Percentiles rank a stretch among this genome's conserved stretches.
Conservation (phyloP, 2,888 invertebrate species). For the Amphipoea oculea region DNA sequence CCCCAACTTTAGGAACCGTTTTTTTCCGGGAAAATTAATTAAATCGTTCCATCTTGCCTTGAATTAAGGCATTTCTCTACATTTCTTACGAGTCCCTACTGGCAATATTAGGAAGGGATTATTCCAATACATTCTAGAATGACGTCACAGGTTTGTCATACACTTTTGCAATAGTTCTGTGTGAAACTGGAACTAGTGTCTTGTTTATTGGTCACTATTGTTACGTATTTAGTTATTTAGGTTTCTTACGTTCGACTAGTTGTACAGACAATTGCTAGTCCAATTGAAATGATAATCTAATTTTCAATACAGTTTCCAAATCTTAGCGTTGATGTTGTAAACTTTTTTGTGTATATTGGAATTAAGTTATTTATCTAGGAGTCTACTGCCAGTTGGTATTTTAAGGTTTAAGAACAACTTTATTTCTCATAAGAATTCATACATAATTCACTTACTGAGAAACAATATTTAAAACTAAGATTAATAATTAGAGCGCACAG, state of each 20-base stretch:
- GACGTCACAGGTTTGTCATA: conserved; percentile 30
- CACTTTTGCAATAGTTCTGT: conserved; percentile 39
- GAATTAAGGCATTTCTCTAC: neutral
- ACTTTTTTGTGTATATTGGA: neutral
- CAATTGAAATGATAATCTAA: conserved; percentile 10
- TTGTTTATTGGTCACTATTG: conserved; percentile 42
- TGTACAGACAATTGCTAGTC: conserved; percentile 2
- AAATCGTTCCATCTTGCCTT: no score
- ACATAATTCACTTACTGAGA: no score
- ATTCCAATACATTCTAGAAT: neutral
- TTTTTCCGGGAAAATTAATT: neutral
- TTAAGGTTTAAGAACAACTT: no score
- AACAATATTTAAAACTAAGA: no score
- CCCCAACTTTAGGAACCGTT: neutral
- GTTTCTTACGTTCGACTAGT: conserved; percentile 25
- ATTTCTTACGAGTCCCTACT: neutral
- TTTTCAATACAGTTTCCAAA: conserved; percentile 15
- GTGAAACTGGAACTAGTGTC: conserved; percentile 39
- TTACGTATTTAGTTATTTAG: conserved; percentile 51
- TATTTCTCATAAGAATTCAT: no score
- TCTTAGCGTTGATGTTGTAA: neutral
- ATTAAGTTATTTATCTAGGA: neutral
- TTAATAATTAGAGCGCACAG: no score
- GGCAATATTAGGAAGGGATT: neutral
- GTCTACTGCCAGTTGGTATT: neutral